A percentile compares a stretch with the other conserved stretches of the same genome.
phyloP scores from a whole-genome alignment of 53 echinoderm and acorn worm genomes.

The Paracentrotus lividus region DNA sequence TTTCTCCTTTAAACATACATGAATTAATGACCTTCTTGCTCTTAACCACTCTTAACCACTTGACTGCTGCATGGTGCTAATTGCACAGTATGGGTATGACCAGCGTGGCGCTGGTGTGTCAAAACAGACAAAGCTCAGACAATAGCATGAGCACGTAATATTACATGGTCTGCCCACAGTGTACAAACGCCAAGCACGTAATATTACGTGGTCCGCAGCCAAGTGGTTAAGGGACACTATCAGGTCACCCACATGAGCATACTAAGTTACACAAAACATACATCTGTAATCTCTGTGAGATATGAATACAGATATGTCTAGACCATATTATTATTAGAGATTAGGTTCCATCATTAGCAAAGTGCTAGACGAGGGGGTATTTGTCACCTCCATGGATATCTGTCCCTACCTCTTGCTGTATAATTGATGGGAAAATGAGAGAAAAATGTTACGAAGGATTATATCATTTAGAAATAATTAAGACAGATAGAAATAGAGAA shows the following conservation, averaged over 20 bases:
- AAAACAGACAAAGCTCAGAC: too few species aligned
- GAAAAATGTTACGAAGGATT: background rate
- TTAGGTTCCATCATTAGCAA: background rate
- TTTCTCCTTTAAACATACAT: background rate
- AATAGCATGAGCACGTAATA: too few species aligned
- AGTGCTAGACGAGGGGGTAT: background rate
- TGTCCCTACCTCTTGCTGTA: background rate
- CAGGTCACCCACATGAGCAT: too few species aligned
- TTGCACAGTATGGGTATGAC: too few species aligned
- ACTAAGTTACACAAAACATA: background rate
- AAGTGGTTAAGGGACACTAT: too few species aligned
- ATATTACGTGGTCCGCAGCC: too few species aligned
- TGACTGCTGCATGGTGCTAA: too few species aligned
- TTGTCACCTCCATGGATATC: background rate
- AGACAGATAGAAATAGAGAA: background rate
- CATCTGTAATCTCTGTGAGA: background rate
- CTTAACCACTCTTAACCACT: too few species aligned
- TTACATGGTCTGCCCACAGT: too few species aligned
- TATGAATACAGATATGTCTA: conserved; percentile 10
- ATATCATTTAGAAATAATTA: background rate
- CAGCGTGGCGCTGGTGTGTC: too few species aligned
- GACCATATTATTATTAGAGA: background rate
- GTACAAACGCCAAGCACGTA: too few species aligned
- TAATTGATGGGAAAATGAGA: background rate
- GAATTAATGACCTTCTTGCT: background rate